Evolutionary conservation across 2,888 invertebrate species (phyloP).

Genomic region (Caenorhabditis plicata): DNA sequence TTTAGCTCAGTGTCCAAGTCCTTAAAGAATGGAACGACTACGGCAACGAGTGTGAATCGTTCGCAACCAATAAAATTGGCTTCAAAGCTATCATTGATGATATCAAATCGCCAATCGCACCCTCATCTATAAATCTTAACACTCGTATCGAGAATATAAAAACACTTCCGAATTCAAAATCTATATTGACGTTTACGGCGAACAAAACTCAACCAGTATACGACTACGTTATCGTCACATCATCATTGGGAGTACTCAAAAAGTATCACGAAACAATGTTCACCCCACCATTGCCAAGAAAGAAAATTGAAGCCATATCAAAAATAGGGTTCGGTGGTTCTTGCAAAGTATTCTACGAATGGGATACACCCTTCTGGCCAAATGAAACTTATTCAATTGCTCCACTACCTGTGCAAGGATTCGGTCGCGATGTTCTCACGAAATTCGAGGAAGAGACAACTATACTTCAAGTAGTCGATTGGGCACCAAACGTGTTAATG

Average conservation of each 20-base stretch:
- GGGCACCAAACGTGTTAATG: conserved; percentile 51
- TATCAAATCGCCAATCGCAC: conserved; percentile 34
- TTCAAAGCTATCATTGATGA: conserved; percentile 53
- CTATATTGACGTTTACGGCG: too few species aligned
- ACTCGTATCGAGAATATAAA: conserved; percentile 48
- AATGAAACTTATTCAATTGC: conserved; percentile 45
- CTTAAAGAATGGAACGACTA: conserved; percentile 56
- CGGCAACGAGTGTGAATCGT: conserved; percentile 51
- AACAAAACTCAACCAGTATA: conserved; percentile 25
- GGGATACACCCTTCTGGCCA: conserved; percentile 56
- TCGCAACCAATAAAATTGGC: conserved; percentile 49
- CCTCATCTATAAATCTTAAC: conserved; percentile 40
- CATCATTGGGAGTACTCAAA: conserved; percentile 59
- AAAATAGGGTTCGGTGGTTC: conserved; percentile 55
- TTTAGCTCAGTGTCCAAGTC: conserved; percentile 54
- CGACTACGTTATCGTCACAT: conserved; percentile 59
- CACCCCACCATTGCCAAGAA: conserved; percentile 43
- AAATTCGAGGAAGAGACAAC: conserved; percentile 46
- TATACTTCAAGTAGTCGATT: conserved; percentile 45
- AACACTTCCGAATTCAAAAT: too few species aligned
- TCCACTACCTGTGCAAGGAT: conserved; percentile 48
- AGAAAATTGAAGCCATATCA: conserved; percentile 54
- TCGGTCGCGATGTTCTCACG: conserved; percentile 29
- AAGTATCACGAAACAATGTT: conserved; percentile 45
- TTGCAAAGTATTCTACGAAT: conserved; percentile 56